These are phyloP conservation scores for Drosophila funebris DNA, from an alignment of 1,140 invertebrate genomes.

Conservation along the genomic window DNA sequence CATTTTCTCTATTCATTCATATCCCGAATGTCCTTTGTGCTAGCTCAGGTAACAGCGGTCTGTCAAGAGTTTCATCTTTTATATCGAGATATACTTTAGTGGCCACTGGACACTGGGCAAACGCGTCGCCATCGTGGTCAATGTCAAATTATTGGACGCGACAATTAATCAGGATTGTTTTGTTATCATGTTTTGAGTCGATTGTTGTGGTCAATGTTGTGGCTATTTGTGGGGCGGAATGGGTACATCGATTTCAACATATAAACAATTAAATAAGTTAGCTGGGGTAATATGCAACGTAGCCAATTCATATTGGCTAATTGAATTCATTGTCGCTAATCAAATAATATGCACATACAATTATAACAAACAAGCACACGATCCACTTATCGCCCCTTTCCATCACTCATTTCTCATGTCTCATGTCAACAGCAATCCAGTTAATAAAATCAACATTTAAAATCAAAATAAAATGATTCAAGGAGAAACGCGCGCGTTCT, in stretches of 20 bases:
- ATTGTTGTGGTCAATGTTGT: constrained; percentile 76
- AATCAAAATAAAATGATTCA: constrained; percentile 64
- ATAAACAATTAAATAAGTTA: neutral
- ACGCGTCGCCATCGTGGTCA: constrained; percentile 32
- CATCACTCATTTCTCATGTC: constrained; percentile 59
- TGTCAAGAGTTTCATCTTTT: constrained; percentile 32
- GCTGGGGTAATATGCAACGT: constrained; percentile 11
- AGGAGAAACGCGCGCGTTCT: constrained; percentile 21
- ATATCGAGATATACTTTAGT: constrained; percentile 44
- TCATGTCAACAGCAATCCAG: constrained; percentile 59
- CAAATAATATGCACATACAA: constrained; percentile 60
- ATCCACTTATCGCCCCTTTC: constrained; percentile 67
- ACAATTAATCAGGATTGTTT: constrained; percentile 63
- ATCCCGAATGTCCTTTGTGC: constrained; percentile 38
- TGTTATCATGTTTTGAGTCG: constrained; percentile 2
- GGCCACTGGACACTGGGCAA: neutral
- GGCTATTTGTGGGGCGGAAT: constrained; percentile 45
- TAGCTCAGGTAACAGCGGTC: constrained; percentile 13
- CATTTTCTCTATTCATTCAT: constrained; percentile 17
- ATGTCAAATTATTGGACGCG: constrained; percentile 28
- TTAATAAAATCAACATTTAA: constrained; percentile 55
- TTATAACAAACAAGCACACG: constrained; percentile 57
- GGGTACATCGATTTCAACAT: neutral
- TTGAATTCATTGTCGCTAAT: constrained; percentile 64
- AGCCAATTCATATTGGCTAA: constrained; percentile 3